These are phyloP conservation scores for Trachelus stipa DNA, from an alignment of 2,888 invertebrate species.

Conservation along the genomic window DNA sequence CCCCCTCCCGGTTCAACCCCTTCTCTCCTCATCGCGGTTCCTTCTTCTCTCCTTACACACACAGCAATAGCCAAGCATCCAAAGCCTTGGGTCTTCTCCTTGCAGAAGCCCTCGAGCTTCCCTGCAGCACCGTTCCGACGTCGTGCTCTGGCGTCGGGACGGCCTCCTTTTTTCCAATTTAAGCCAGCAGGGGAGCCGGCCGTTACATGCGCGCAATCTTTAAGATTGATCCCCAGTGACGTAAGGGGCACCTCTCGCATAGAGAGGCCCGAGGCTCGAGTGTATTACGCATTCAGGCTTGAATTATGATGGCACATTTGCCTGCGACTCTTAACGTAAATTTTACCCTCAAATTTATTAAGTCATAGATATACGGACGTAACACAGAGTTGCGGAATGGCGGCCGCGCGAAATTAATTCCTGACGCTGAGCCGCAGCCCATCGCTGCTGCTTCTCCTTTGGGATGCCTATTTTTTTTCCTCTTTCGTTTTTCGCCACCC, in stretches of 20 bases:
- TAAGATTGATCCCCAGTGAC: slow-evolving; percentile 7
- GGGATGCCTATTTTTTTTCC: neutral
- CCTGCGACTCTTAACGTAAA: slow-evolving; percentile 42
- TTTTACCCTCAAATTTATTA: slow-evolving; percentile 19
- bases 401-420: neutral
- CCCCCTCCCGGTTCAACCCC: neutral
- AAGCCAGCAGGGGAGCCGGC: neutral
- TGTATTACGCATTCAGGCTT: slow-evolving; percentile 24
- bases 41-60: neutral
- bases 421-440: neutral
- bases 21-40: neutral
- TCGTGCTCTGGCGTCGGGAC: neutral
- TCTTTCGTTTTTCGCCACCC: neutral
- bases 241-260: neutral
- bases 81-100: neutral
- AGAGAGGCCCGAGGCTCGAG: neutral
- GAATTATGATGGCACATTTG: slow-evolving; percentile 45
- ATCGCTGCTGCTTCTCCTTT: neutral
- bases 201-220: slow-evolving; percentile 9
- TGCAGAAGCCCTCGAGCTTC: neutral
- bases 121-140: neutral
- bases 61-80: neutral
- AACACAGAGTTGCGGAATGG: neutral
- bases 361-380: neutral
- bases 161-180: slow-evolving; percentile 5